Evolutionary conservation across 2,888 invertebrate species (phyloP).

Genomic region (Crossocerus cetratus): DNA sequence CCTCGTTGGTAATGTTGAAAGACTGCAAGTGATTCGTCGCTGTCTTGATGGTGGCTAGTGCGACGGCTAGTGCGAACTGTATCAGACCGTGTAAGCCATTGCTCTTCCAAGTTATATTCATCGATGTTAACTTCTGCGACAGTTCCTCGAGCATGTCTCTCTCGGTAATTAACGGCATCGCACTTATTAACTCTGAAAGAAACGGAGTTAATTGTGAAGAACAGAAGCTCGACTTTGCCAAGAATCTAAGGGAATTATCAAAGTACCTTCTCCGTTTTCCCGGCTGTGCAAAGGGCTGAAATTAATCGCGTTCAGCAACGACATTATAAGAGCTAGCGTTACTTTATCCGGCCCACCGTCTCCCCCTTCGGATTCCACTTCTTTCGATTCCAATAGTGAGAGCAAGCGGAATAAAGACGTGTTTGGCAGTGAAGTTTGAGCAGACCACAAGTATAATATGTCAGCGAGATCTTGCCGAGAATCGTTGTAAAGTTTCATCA

Average conservation of each 20-base stretch:
- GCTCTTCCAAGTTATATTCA: slow-evolving; percentile 78
- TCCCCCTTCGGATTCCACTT: slow-evolving; percentile 79
- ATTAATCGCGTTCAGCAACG: slow-evolving; percentile 90
- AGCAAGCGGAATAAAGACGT: slow-evolving; percentile 82
- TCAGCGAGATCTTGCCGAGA: slow-evolving; percentile 86
- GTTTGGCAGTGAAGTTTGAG: slow-evolving; percentile 86
- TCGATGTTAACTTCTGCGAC: slow-evolving; percentile 80
- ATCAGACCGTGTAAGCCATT: slow-evolving; percentile 81
- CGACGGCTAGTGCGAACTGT: slow-evolving; percentile 85
- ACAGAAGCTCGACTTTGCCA: neutral
- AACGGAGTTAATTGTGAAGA: neutral
- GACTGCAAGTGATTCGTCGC: slow-evolving; percentile 79
- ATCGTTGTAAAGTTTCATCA: slow-evolving; percentile 86
- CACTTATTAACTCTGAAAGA: slow-evolving; percentile 69
- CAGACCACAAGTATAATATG: slow-evolving; percentile 86
- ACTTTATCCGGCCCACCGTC: slow-evolving; percentile 87
- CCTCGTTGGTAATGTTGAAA: slow-evolving; percentile 83
- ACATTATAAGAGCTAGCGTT: slow-evolving; percentile 88
- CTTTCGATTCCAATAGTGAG: slow-evolving; percentile 65
- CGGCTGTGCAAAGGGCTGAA: slow-evolving; percentile 85
- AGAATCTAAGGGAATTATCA: neutral
- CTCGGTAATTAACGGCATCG: slow-evolving; percentile 71
- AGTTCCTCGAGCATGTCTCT: slow-evolving; percentile 77
- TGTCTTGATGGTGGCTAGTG: slow-evolving; percentile 82
- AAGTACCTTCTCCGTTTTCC: slow-evolving; percentile 84